Percentiles rank a stretch among this genome's conserved stretches.
Conservation (phyloP, 1,140 invertebrate genomes). For the Vanessa tameamea region DNA sequence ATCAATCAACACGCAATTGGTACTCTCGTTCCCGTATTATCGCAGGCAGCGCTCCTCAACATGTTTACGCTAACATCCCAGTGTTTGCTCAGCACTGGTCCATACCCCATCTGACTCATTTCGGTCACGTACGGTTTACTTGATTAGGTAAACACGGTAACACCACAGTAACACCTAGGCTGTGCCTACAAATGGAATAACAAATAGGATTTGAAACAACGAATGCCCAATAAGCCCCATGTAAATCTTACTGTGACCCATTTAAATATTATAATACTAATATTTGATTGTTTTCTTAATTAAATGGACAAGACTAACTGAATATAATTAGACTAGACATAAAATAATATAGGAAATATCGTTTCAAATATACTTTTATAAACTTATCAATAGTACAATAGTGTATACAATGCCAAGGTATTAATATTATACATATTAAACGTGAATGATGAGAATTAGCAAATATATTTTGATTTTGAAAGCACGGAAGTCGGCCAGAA, state of each 20-base stretch:
- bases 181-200: slow-evolving; percentile 15
- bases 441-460: no score
- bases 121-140: slow-evolving; percentile 37
- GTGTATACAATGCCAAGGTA: no score
- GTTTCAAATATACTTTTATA: no score
- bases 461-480: no score
- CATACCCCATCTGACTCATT: slow-evolving; percentile 22
- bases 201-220: slow-evolving; percentile 11
- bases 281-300: slow-evolving; percentile 25
- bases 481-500: no score
- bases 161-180: slow-evolving; percentile 17
- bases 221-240: slow-evolving; percentile 14
- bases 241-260: slow-evolving; percentile 17
- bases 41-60: slow-evolving; percentile 9
- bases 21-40: slow-evolving; percentile 11
- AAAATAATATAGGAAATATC: no score
- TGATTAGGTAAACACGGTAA: slow-evolving; percentile 40
- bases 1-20: slow-evolving; percentile 14
- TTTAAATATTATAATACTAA: slow-evolving; percentile 21
- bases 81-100: slow-evolving; percentile 12
- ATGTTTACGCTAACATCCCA: slow-evolving; percentile 26
- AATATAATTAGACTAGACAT: neutral
- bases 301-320: slow-evolving; percentile 21
- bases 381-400: no score
- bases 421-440: no score